Percentiles rank a stretch among this genome's conserved stretches.
phyloP scores from a whole-genome alignment of 2,888 invertebrate species.

The Tholera decimalis region DNA sequence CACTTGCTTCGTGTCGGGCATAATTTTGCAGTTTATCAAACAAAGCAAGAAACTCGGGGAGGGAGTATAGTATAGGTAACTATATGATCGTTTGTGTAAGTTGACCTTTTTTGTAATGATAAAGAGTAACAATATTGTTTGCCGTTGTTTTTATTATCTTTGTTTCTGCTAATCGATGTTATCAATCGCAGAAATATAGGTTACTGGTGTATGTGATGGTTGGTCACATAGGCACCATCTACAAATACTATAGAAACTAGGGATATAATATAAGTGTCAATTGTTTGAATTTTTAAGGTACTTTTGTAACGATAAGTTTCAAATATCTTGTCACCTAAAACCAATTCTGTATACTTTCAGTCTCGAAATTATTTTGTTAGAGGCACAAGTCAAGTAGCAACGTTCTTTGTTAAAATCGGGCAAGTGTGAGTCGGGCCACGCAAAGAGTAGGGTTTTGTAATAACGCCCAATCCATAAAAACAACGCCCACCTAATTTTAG shows the following conservation, averaged over 20 bases:
- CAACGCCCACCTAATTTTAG: too few species aligned
- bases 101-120: neutral
- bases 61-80: neutral
- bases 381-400: too few species aligned
- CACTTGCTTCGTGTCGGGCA: neutral
- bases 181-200: neutral
- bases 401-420: too few species aligned
- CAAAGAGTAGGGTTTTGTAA: too few species aligned
- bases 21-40: neutral
- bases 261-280: neutral
- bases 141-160: neutral
- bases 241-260: neutral
- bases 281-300: neutral
- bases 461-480: too few species aligned
- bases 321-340: too few species aligned
- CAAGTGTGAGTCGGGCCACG: too few species aligned
- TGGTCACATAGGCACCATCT: slow-evolving; percentile 5
- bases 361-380: too few species aligned
- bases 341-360: too few species aligned
- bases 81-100: neutral
- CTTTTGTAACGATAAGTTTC: neutral
- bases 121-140: slow-evolving; percentile 18
- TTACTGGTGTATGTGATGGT: neutral
- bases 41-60: neutral
- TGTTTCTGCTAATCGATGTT: neutral